phyloP scores from a whole-genome alignment of 2,113 vertebrate genomes.

The Triplophysa dalaica region DNA sequence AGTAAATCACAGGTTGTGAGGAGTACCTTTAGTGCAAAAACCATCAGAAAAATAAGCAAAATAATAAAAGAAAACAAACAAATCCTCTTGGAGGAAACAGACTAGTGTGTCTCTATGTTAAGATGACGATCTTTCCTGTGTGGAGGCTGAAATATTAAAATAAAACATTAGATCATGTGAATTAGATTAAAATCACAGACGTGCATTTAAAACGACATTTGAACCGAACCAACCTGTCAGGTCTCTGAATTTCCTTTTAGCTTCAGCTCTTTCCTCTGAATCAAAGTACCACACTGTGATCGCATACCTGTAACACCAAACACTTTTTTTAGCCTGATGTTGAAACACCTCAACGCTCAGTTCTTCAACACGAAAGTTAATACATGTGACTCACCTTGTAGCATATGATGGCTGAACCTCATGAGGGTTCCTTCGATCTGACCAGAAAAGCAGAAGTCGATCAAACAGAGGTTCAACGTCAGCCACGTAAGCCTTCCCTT shows the following conservation, averaged over 20 bases:
- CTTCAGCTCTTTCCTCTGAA: conserved; percentile 91
- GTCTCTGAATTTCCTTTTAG: conserved; percentile 89
- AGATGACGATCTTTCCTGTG: conserved; percentile 26
- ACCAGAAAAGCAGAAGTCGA: conserved; percentile 94
- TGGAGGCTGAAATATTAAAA: conserved; percentile 53
- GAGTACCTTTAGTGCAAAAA: conserved; percentile 26
- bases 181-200: neutral
- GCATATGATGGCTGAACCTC: conserved; percentile 92
- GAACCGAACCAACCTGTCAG: conserved; percentile 74
- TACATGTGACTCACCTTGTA: conserved; percentile 15
- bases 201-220: neutral
- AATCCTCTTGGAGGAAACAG: neutral
- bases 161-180: neutral
- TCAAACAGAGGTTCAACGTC: conserved; percentile 94
- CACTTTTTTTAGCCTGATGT: neutral
- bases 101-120: conserved; percentile 7
- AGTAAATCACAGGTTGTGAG: neutral
- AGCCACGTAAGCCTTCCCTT: conserved; percentile 84
- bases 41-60: neutral
- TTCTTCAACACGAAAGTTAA: neutral
- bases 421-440: conserved; percentile 92
- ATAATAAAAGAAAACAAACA: neutral
- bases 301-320: conserved; percentile 81
- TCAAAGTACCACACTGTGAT: conserved; percentile 98
- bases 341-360: too few relatives aligned